Conservation (phyloP, 2,797 vertebrate species). For the Sebastiscus tertius region DNA sequence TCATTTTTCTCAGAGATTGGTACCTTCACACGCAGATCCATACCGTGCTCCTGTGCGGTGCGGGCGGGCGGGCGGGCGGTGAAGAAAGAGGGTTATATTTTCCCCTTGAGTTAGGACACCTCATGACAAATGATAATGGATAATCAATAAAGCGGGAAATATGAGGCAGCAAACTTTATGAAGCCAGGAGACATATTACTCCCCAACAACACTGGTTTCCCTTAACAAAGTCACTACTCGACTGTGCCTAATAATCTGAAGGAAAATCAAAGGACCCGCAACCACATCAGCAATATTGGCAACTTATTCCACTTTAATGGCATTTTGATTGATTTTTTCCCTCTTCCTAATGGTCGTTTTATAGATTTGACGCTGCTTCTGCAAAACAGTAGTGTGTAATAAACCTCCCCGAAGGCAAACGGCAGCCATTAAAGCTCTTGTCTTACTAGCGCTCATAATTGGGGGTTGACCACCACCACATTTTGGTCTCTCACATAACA, state of each 20-base stretch:
- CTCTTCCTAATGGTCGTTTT: constrained; percentile 99
- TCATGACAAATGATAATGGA: constrained; percentile 99
- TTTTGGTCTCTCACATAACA: constrained; percentile 87
- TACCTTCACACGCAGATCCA: constrained; percentile 97
- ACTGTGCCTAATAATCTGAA: constrained; percentile 99
- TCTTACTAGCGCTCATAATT: constrained; percentile 99
- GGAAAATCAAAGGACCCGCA: constrained; percentile 99
- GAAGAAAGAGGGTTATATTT: constrained; percentile 99
- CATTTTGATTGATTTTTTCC: constrained; percentile 99
- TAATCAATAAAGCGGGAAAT: constrained; percentile 99
- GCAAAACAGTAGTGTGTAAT: constrained; percentile 99
- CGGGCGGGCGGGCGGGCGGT: constrained; percentile 76
- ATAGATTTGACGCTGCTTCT: constrained; percentile 99
- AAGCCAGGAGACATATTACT: constrained; percentile 99
- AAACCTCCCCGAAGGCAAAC: constrained; percentile 99
- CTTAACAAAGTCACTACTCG: constrained; percentile 99
- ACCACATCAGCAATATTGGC: constrained; percentile 99
- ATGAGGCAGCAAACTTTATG: constrained; percentile 99
- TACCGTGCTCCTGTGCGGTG: constrained; percentile 88
- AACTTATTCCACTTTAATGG: constrained; percentile 99
- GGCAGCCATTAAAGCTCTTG: constrained; percentile 99
- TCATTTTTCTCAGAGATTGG: constrained; percentile 99
- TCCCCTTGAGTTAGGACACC: constrained; percentile 99
- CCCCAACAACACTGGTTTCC: constrained; percentile 99
- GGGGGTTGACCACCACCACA: constrained; percentile 98